Evolutionary conservation across 2,888 invertebrate species (phyloP), one percentile per base, ranked within the genome.

Genomic region (Orthosia gothica): DNA sequence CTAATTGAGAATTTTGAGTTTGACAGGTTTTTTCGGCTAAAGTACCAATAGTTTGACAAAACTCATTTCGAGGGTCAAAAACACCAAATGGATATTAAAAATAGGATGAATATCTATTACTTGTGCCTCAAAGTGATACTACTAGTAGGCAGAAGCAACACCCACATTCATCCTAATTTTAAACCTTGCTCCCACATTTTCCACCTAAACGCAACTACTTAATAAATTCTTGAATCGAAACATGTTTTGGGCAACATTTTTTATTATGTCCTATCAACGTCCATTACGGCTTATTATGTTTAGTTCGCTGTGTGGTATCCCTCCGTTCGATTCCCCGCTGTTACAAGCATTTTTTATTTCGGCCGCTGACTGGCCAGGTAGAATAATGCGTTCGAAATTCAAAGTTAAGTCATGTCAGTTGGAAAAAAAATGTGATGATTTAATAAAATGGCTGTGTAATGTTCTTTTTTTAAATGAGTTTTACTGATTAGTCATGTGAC

Each of bases 271-370:
- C 91, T 92, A 93, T 93, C 93, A 92, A 82, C 91, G 92, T 92
- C 91, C 94, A 95, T 95, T 95, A 94, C 91, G 77, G 91, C 91
- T 92, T 93, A 94, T 94, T 94, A 94, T 93, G 93, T 92, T 92
- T 91, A 92, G 92, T 93, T 91, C 91, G 90, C 92, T 92, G 93
- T 92, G 90, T 84, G 92, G 91, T 91, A 89, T 93, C 92, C 93
- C 88, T 85, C 87, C 87, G 90, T 63, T 79, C 81, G 92, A 84
- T 87, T 87, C 89, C 95, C 93, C 91, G 94, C 94, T 94, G 94
- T 90, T 92, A 86, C 80, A 80, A 64, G 59, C 54, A 87, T 85
- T 84, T 88, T 83, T 84, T 84, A 85, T 86, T 79, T 70, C 67
- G 76, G 57, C 64, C 72, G 74, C 66, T 74, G 82, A 77, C 72